These are phyloP conservation scores for Ephestia elutella DNA, from an alignment of 1,140 invertebrate genomes.

Conservation along the genomic window DNA sequence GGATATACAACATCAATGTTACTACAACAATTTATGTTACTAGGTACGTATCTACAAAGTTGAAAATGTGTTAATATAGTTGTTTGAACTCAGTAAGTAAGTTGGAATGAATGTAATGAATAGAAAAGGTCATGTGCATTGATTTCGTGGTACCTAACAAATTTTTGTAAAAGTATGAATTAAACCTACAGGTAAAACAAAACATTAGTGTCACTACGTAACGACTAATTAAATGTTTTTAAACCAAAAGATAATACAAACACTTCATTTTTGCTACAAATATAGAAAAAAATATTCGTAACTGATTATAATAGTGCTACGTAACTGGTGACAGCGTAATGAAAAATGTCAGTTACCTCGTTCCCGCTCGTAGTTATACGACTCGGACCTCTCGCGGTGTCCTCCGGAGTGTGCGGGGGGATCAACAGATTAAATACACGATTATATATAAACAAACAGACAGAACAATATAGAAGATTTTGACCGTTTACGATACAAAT, in stretches of 20 bases:
- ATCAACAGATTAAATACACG: constrained; percentile 48
- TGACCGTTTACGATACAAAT: too few relatives aligned
- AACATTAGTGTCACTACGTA: too few relatives aligned
- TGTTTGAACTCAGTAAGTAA: too few relatives aligned
- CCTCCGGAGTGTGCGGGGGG: constrained; percentile 55
- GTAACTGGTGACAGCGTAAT: background rate
- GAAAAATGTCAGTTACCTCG: constrained; percentile 47
- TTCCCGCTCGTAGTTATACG: constrained; percentile 62
- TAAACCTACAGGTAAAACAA: too few relatives aligned
- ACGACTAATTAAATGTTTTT: too few relatives aligned
- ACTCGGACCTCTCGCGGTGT: constrained; percentile 62
- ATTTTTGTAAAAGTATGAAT: too few relatives aligned
- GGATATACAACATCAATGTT: constrained; percentile 13
- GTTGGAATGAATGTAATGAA: too few relatives aligned
- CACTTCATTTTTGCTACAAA: too few relatives aligned
- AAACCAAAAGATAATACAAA: too few relatives aligned
- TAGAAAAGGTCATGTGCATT: too few relatives aligned
- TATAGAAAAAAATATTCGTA: background rate
- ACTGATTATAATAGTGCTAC: background rate
- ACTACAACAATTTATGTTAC: constrained; percentile 15
- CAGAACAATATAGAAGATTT: background rate
- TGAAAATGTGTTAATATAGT: background rate
- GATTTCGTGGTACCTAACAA: too few relatives aligned
- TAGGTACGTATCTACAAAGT: background rate
- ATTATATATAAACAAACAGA: constrained; percentile 29